Conservation (phyloP, 2,797 vertebrate genomes). For the Tympanoctomys barrerae region DNA sequence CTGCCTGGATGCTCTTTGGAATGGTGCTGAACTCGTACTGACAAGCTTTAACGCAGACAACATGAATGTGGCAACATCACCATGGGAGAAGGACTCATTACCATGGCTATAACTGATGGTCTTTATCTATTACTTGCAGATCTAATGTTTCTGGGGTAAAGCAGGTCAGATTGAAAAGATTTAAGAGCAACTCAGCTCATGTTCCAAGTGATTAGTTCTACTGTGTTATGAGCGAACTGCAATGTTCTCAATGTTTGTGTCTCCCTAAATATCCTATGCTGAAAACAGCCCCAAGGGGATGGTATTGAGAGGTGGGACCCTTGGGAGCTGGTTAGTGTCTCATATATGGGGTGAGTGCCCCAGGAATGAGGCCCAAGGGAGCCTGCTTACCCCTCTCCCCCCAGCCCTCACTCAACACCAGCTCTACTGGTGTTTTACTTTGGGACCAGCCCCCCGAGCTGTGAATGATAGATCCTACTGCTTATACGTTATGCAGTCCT, state of each 20-base stretch:
- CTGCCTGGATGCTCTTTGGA: background rate
- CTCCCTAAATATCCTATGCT: background rate
- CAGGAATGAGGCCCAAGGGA: background rate
- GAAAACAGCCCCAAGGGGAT: background rate
- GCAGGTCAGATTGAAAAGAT: background rate
- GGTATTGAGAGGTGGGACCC: background rate
- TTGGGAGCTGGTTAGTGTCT: background rate
- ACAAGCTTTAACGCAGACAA: background rate
- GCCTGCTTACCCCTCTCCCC: background rate
- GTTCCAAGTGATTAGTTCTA: background rate
- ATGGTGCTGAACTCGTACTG: background rate
- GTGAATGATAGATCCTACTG: background rate
- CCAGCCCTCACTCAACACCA: background rate
- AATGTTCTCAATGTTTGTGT: background rate
- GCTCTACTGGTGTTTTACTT: too few species aligned
- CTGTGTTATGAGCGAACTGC: constrained; percentile 11
- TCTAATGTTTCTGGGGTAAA: constrained; percentile 1
- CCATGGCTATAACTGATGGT: background rate
- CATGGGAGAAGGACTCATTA: background rate
- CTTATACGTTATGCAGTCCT: background rate
- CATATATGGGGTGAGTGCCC: background rate
- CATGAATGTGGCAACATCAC: background rate
- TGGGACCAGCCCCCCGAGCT: background rate
- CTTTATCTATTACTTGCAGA: background rate
- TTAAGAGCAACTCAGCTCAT: background rate